Percentiles rank a stretch among this genome's conserved stretches.
Evolutionary conservation across 2,888 invertebrate genomes (phyloP).

Genomic region (Cheilosia vulpina): DNA sequence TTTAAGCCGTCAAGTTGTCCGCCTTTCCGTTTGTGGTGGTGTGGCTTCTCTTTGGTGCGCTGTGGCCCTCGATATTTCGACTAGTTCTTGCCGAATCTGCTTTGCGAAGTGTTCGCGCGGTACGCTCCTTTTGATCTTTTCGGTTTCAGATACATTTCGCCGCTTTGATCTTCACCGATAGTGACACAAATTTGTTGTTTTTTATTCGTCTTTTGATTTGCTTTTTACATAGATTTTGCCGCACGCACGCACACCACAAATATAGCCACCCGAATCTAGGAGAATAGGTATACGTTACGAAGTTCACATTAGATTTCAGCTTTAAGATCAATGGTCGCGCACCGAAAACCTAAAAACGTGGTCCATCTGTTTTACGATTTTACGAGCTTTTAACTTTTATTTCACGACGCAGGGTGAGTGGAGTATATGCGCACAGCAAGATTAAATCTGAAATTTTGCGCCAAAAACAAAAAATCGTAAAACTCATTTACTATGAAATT

Average conservation of each 20-base stretch:
- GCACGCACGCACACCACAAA: slow-evolving; percentile 41
- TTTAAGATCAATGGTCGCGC: slow-evolving; percentile 59
- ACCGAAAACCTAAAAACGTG: slow-evolving; percentile 39
- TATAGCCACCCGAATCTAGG: slow-evolving; percentile 46
- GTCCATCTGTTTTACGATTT: slow-evolving; percentile 64
- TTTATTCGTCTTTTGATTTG: background rate
- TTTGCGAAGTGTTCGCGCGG: slow-evolving; percentile 71
- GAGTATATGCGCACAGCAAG: background rate
- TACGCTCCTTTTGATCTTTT: slow-evolving; percentile 70
- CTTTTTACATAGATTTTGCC: slow-evolving; percentile 12
- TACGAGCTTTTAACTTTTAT: slow-evolving; percentile 63
- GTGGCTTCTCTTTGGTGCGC: slow-evolving; percentile 19
- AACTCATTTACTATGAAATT: slow-evolving; percentile 63
- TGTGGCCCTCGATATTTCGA: slow-evolving; percentile 53
- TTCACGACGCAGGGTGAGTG: slow-evolving; percentile 17
- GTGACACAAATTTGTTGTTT: slow-evolving; percentile 66
- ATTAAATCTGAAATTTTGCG: slow-evolving; percentile 30
- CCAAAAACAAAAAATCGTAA: slow-evolving; percentile 17
- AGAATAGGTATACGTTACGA: background rate
- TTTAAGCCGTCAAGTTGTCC: slow-evolving; percentile 54
- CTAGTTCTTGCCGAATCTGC: slow-evolving; percentile 73
- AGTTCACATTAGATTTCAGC: slow-evolving; percentile 46
- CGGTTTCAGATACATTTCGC: slow-evolving; percentile 65
- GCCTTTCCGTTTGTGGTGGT: slow-evolving; percentile 24
- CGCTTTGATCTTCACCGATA: slow-evolving; percentile 71